phyloP scores from a whole-genome alignment of 2,113 vertebrate genomes.

The Zosterops japonicus region DNA sequence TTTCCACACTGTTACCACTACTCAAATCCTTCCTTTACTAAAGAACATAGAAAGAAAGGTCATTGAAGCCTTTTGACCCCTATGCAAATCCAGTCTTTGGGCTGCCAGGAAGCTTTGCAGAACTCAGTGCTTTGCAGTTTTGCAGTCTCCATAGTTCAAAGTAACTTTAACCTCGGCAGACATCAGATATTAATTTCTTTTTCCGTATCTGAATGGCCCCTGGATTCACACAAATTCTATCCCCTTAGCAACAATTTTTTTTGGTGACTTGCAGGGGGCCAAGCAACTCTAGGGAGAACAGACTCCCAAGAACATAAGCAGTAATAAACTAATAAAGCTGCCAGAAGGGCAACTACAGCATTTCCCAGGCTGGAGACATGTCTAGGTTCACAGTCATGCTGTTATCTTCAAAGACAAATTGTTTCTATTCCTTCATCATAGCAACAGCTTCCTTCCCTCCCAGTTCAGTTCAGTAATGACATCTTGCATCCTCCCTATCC shows the following conservation, averaged over 20 bases:
- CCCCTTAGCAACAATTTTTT: neutral
- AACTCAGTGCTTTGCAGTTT: neutral
- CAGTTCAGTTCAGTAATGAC: neutral
- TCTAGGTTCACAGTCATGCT: neutral
- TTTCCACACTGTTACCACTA: neutral
- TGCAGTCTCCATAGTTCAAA: neutral
- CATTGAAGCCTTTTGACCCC: neutral
- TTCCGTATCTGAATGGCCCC: neutral
- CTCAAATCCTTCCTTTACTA: neutral
- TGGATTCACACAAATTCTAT: neutral
- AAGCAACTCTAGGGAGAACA: neutral
- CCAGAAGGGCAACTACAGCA: neutral
- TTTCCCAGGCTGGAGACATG: neutral
- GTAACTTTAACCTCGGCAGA: neutral
- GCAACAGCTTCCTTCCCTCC: constrained; percentile 39
- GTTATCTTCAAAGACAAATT: constrained; percentile 27
- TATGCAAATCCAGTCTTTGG: neutral
- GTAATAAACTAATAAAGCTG: neutral
- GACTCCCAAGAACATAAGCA: neutral
- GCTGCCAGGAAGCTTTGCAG: neutral
- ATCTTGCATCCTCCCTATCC: constrained; percentile 6
- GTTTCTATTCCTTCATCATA: constrained; percentile 34
- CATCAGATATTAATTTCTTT: neutral
- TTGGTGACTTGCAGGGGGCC: neutral
- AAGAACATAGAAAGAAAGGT: neutral